Evolutionary conservation across 2,797 vertebrate genomes (phyloP).

Genomic region (Perdix hodgsoniae): DNA sequence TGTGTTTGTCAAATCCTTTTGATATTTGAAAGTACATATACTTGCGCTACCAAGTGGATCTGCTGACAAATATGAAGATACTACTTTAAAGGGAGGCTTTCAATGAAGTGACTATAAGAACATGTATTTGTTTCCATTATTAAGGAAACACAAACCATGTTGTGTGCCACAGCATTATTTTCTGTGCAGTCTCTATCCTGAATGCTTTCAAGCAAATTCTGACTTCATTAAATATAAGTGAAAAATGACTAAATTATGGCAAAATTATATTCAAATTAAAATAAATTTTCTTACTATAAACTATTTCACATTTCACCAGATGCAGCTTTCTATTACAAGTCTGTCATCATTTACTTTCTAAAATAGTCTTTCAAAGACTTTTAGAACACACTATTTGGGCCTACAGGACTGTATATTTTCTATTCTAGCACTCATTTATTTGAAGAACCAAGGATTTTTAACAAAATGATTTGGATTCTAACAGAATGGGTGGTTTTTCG

Average conservation of each 20-base stretch:
- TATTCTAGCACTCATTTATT: background rate
- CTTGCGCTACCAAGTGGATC: background rate
- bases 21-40: fast-evolving
- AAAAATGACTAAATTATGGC: background rate
- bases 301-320: background rate
- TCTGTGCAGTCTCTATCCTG: background rate
- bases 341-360: background rate
- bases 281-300: background rate
- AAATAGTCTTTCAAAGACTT: background rate
- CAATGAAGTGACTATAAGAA: background rate
- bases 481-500: background rate
- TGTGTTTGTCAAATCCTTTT: background rate
- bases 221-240: background rate
- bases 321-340: background rate
- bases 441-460: background rate
- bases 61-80: background rate
- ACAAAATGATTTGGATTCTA: background rate
- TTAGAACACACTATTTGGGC: background rate
- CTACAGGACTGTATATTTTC: background rate
- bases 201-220: background rate
- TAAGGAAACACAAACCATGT: background rate
- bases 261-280: background rate
- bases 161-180: background rate
- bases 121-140: background rate
- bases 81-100: background rate